A percentile compares a stretch with the other conserved stretches of the same genome.
phyloP scores from a whole-genome alignment of 2,797 vertebrate species.

The Leptatherina wallacei region DNA sequence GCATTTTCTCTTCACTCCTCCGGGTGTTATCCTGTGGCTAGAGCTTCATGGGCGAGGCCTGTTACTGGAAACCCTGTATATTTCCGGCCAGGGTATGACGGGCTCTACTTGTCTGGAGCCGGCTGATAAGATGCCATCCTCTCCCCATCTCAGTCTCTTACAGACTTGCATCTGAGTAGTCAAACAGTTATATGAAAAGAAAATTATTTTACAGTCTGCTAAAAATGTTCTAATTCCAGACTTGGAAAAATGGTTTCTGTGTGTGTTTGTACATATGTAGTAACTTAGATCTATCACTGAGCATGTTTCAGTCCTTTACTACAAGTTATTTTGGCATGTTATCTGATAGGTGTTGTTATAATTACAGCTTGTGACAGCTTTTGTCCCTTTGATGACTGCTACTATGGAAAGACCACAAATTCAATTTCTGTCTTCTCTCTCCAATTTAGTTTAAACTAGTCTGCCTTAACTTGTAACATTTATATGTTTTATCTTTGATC shows the following conservation, averaged over 20 bases:
- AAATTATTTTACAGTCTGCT: constrained; percentile 77
- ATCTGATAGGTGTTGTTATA: neutral
- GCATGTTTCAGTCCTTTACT: neutral
- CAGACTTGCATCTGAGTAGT: constrained; percentile 82
- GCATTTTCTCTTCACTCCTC: constrained; percentile 49
- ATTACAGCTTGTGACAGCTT: neutral
- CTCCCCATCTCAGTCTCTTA: constrained; percentile 80
- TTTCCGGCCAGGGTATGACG: constrained; percentile 88
- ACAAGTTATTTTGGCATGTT: neutral
- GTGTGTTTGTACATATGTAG: constrained; percentile 8
- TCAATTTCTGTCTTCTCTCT: neutral
- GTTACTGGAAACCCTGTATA: constrained; percentile 85
- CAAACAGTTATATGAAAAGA: constrained; percentile 85
- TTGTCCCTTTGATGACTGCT: neutral
- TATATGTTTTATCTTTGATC: neutral
- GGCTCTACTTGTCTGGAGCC: constrained; percentile 88
- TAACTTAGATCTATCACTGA: neutral
- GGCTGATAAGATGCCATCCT: constrained; percentile 93
- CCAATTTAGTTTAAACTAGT: no score
- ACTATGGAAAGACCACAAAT: neutral
- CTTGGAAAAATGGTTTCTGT: constrained; percentile 79
- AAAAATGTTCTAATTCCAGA: constrained; percentile 77
- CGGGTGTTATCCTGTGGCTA: constrained; percentile 64
- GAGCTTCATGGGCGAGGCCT: constrained; percentile 86
- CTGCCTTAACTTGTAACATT: neutral